These are phyloP conservation scores for Drosophila ercepeae DNA, from an alignment of 1,140 invertebrate species.

Conservation along the genomic window DNA sequence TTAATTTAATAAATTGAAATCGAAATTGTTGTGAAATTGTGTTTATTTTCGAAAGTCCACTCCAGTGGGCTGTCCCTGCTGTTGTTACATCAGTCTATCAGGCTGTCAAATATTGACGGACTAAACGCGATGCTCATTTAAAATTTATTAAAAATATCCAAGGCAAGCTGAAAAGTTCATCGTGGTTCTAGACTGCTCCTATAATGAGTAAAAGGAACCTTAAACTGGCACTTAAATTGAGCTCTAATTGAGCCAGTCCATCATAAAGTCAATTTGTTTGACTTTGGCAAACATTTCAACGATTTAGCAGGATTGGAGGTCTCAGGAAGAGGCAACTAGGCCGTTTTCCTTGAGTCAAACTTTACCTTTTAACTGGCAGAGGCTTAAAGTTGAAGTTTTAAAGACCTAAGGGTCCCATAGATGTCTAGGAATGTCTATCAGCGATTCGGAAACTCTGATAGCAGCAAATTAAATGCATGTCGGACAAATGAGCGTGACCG, in stretches of 20 bases:
- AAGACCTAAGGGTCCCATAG: background rate
- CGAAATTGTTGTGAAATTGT: constrained; percentile 66
- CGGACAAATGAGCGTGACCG: constrained; percentile 49
- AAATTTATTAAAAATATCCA: constrained; percentile 69
- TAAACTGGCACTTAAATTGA: constrained; percentile 44
- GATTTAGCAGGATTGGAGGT: background rate
- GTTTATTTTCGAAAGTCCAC: constrained; percentile 55
- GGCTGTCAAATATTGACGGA: constrained; percentile 67
- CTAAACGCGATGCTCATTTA: constrained; percentile 58
- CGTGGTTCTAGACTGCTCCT: background rate
- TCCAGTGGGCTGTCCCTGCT: constrained; percentile 8
- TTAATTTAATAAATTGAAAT: constrained; percentile 63
- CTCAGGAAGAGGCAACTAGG: background rate
- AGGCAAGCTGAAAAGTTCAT: background rate
- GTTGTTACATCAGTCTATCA: constrained; percentile 16
- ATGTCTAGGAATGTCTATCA: constrained; percentile 9
- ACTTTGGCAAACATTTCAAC: constrained; percentile 34
- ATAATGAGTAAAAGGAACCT: constrained; percentile 26
- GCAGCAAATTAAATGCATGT: constrained; percentile 51
- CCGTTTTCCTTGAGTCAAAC: background rate
- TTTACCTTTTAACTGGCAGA: background rate
- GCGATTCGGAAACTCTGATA: constrained; percentile 46
- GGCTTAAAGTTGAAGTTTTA: background rate
- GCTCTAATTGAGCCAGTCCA: constrained; percentile 36
- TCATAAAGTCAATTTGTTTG: constrained; percentile 36